phyloP scores from a whole-genome alignment of 2,113 vertebrate species.

The Hypocryptadius cinnamomeus region DNA sequence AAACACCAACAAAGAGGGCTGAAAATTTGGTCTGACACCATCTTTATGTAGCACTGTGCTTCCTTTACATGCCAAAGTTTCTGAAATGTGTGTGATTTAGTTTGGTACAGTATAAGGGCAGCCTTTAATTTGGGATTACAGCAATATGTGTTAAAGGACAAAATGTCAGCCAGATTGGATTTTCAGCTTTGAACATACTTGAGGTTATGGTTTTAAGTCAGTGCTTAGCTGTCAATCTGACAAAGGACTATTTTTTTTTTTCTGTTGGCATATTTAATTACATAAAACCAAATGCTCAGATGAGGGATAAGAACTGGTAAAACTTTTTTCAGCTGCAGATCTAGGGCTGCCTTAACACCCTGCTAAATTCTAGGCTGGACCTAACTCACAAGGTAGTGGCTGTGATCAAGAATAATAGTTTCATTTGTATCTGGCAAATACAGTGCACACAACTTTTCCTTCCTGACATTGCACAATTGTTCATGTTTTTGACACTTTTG shows the following conservation, averaged over 20 bases:
- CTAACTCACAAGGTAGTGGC: background rate
- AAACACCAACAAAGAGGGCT: background rate
- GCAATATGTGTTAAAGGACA: constrained; percentile 12
- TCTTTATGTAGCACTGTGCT: background rate
- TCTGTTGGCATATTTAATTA: background rate
- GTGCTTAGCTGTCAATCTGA: background rate
- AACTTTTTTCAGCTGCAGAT: background rate
- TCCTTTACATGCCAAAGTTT: background rate
- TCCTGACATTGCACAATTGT: background rate
- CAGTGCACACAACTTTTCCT: background rate
- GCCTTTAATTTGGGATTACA: background rate
- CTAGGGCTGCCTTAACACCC: background rate
- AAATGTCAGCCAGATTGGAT: constrained; percentile 5
- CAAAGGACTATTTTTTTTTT: background rate
- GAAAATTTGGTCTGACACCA: background rate
- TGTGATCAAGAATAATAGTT: background rate
- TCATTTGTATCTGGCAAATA: background rate
- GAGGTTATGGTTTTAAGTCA: constrained; percentile 5
- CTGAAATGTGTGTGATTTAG: background rate
- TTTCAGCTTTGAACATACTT: background rate
- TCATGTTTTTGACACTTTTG: background rate
- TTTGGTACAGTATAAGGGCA: background rate
- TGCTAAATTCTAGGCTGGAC: background rate
- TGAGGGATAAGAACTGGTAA: background rate
- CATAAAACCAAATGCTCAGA: background rate